A percentile compares a stretch with the other conserved stretches of the same genome.
These are phyloP conservation scores for Gopherus evgoodei DNA, from an alignment of 2,113 vertebrate species.

Conservation along the genomic window DNA sequence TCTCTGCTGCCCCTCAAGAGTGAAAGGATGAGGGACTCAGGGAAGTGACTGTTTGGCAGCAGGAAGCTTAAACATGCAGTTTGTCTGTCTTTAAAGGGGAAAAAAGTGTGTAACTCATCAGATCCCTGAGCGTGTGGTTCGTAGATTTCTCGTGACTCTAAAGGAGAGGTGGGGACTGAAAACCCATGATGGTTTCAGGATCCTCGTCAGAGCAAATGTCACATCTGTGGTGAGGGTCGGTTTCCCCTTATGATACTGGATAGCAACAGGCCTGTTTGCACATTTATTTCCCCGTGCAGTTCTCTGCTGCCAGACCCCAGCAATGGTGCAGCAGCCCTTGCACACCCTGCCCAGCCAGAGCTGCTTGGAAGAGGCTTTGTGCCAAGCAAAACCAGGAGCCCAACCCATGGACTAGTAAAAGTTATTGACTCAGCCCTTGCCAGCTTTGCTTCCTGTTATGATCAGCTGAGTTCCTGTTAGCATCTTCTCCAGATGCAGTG, in stretches of 20 bases:
- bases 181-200: neutral
- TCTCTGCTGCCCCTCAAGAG: neutral
- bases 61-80: neutral
- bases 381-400: neutral
- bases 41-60: neutral
- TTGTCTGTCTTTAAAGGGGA: neutral
- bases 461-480: neutral
- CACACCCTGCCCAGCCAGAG: neutral
- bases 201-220: neutral
- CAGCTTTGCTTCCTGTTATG: neutral
- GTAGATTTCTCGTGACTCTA: neutral
- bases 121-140: neutral
- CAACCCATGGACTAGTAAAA: neutral
- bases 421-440: neutral
- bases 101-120: neutral
- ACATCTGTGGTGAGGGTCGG: neutral
- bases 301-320: fast-evolving
- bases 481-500: fast-evolving
- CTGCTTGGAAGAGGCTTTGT: fast-evolving
- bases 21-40: neutral
- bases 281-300: neutral
- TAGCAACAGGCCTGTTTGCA: neutral
- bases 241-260: fast-evolving
- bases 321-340: fast-evolving
- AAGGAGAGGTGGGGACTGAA: neutral